These are phyloP conservation scores for Rhabditophanes sp. DNA, from an alignment of 2,888 invertebrate species.

Conservation along the genomic window DNA sequence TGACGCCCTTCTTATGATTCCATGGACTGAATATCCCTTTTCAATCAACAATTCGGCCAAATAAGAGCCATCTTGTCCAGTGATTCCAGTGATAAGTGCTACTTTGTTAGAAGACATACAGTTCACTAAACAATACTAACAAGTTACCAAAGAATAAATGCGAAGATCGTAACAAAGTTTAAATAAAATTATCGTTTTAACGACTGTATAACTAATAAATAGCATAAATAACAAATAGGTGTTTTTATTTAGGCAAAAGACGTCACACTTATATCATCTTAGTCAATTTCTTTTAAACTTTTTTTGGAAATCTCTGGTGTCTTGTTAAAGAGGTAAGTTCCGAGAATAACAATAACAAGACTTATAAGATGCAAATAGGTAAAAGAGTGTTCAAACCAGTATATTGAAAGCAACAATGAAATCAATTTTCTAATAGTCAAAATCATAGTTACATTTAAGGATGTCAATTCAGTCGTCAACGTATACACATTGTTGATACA, in stretches of 20 bases:
- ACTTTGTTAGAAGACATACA: no score
- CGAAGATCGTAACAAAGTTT: no score
- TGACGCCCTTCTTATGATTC: constrained; percentile 63
- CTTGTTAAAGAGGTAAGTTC: constrained; percentile 82
- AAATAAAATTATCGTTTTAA: no score
- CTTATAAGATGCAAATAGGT: constrained; percentile 78
- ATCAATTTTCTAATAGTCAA: constrained; percentile 85
- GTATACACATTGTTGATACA: constrained; percentile 87
- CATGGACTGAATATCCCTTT: constrained; percentile 80
- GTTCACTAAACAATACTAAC: no score
- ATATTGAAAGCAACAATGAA: constrained; percentile 75
- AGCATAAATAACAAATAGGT: no score
- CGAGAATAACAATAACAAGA: constrained; percentile 70
- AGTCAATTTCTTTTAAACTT: constrained; percentile 5
- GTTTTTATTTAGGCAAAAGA: no score
- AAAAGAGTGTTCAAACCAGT: constrained; percentile 83
- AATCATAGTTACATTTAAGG: constrained; percentile 80
- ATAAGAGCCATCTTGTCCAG: constrained; percentile 98
- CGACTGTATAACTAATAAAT: no score
- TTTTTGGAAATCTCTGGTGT: constrained; percentile 11
- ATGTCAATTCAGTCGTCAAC: constrained; percentile 67
- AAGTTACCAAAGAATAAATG: no score
- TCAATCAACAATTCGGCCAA: constrained; percentile 76
- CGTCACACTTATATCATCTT: constrained; percentile 5
- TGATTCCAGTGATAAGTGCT: constrained; percentile 86